Percentiles rank a stretch among this genome's conserved stretches.
Evolutionary conservation across 2,888 invertebrate species (phyloP).

Genomic region (Didymodactylos carnosus): DNA sequence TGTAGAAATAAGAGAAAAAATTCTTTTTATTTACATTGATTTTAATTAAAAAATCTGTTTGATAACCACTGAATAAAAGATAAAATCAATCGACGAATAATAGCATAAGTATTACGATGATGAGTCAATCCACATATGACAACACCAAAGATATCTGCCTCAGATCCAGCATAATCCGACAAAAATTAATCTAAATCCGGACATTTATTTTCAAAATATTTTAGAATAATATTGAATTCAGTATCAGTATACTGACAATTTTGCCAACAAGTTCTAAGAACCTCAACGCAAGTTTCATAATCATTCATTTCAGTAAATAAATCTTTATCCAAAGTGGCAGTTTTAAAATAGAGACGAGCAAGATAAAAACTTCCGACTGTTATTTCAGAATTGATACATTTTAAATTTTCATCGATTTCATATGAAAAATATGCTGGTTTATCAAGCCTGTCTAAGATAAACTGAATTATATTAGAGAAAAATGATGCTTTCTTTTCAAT

Average conservation of each 20-base stretch:
- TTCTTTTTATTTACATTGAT: not conserved
- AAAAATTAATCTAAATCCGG: not conserved
- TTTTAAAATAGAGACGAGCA: not conserved
- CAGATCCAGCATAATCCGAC: too few species aligned
- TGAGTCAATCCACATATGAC: not conserved
- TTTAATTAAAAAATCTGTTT: not conserved
- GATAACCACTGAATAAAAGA: not conserved
- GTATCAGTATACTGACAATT: not conserved
- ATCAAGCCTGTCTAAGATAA: too few species aligned
- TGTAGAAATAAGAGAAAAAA: not conserved
- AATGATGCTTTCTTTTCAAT: too few species aligned
- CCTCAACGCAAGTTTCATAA: not conserved
- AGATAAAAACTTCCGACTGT: too few species aligned
- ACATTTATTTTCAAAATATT: not conserved
- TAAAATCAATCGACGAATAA: not conserved
- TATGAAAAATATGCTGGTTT: too few species aligned
- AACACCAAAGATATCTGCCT: not conserved
- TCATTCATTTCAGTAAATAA: not conserved
- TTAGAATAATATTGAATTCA: not conserved
- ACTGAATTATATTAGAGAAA: too few species aligned
- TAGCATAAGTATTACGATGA: not conserved
- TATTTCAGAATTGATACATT: too few species aligned
- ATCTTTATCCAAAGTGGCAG: not conserved
- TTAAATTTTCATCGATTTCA: too few species aligned
- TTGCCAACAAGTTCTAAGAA: not conserved